These are phyloP conservation scores for Hypomesus transpacificus DNA, from an alignment of 2,113 vertebrate genomes.

Conservation along the genomic window DNA sequence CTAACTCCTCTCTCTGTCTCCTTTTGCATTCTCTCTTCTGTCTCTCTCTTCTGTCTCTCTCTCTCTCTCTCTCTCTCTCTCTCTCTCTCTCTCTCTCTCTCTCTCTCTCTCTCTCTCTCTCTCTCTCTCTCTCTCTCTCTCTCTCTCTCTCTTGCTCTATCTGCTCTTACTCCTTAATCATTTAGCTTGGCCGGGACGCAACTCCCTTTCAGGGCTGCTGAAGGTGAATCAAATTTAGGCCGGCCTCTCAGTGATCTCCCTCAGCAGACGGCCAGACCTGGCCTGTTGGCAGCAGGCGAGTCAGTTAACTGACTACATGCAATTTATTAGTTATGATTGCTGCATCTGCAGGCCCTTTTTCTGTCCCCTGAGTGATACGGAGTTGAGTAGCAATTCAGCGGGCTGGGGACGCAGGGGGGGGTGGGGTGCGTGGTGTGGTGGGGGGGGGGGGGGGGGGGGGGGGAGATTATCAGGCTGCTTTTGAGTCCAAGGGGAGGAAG, in stretches of 20 bases:
- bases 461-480: constrained; percentile 46
- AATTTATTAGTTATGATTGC: constrained; percentile 62
- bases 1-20: background rate
- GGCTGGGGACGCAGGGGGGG: background rate
- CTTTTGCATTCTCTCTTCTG: background rate
- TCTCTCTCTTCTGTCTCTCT: background rate
- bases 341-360: constrained; percentile 53
- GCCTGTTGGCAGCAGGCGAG: constrained; percentile 52
- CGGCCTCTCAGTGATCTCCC: constrained; percentile 22
- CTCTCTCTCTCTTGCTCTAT: constrained; percentile 17
- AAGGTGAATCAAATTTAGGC: constrained; percentile 59
- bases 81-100: background rate
- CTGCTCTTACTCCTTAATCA: constrained; percentile 34
- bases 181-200: constrained; percentile 42
- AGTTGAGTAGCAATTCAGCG: constrained; percentile 46
- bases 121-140: constrained; percentile 4
- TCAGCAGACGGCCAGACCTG: constrained; percentile 40
- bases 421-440: background rate
- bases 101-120: background rate
- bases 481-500: constrained; percentile 24
- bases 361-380: constrained; percentile 50
- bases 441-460: constrained; percentile 22
- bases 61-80: background rate
- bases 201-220: constrained; percentile 44
- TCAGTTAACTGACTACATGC: constrained; percentile 54